Evolutionary conservation across 2,113 vertebrate genomes (phyloP).

Genomic region (Theristicus caerulescens): DNA sequence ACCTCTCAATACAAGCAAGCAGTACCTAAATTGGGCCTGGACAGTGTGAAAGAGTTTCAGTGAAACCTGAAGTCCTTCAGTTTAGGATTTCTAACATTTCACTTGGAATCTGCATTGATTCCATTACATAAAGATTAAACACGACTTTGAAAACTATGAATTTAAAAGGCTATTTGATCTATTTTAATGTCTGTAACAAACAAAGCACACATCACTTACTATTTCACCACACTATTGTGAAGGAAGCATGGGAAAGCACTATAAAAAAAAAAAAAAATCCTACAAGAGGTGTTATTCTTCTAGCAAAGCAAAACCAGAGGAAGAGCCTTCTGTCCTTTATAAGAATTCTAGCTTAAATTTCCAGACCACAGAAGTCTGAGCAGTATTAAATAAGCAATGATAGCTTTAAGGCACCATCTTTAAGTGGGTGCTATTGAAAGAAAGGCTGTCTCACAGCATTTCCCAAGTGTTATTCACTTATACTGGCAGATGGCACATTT

Average conservation of each 20-base stretch:
- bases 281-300: neutral
- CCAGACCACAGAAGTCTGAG: neutral
- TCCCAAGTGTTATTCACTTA: neutral
- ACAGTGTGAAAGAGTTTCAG: neutral
- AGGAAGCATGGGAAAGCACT: neutral
- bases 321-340: neutral
- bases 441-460: neutral
- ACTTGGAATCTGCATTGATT: neutral
- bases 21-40: too few relatives aligned
- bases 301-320: neutral
- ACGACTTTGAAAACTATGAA: neutral
- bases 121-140: neutral
- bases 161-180: neutral
- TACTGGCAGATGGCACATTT: neutral
- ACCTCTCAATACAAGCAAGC: neutral
- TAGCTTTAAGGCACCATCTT: neutral
- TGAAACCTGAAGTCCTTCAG: neutral
- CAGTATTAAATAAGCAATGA: neutral
- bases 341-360: neutral
- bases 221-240: accelerated
- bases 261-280: too few relatives aligned
- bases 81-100: neutral
- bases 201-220: neutral
- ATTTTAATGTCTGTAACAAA: neutral
- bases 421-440: neutral